phyloP scores from a whole-genome alignment of 2,113 vertebrate species.

The Chloroceryle aenea region DNA sequence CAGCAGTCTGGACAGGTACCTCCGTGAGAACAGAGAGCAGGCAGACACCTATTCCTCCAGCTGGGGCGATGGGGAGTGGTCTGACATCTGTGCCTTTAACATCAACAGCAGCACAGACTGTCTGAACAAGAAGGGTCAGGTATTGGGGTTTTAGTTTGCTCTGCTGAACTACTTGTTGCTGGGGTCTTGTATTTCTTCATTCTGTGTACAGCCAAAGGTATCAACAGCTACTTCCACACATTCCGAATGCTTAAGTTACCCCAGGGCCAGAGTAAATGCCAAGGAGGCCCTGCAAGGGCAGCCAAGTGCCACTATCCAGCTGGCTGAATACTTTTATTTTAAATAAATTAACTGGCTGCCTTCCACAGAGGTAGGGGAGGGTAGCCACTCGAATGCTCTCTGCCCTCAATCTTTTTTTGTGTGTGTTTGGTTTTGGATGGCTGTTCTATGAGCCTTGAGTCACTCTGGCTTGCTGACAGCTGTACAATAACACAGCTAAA shows the following conservation, averaged over 20 bases:
- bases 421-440: not conserved
- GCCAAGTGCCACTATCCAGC: not conserved
- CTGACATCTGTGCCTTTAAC: not conserved
- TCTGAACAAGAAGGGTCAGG: not conserved
- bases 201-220: not conserved
- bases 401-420: not conserved
- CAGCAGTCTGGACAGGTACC: not conserved
- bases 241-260: not conserved
- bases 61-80: not conserved
- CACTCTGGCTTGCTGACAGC: not conserved
- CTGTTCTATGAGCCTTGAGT: not conserved
- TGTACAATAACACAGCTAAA: not conserved
- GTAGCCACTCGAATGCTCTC: not conserved
- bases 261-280: not conserved
- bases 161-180: not conserved
- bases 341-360: conserved; percentile 40
- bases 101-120: not conserved
- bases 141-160: not conserved
- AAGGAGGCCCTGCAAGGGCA: conserved; percentile 35
- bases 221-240: not conserved
- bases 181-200: not conserved
- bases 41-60: not conserved
- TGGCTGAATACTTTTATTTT: not conserved
- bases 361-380: not conserved
- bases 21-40: not conserved